Percentiles rank a stretch among this genome's conserved stretches.
Evolutionary conservation across 2,797 vertebrate species (phyloP).

Genomic region (Valencia hispanica): DNA sequence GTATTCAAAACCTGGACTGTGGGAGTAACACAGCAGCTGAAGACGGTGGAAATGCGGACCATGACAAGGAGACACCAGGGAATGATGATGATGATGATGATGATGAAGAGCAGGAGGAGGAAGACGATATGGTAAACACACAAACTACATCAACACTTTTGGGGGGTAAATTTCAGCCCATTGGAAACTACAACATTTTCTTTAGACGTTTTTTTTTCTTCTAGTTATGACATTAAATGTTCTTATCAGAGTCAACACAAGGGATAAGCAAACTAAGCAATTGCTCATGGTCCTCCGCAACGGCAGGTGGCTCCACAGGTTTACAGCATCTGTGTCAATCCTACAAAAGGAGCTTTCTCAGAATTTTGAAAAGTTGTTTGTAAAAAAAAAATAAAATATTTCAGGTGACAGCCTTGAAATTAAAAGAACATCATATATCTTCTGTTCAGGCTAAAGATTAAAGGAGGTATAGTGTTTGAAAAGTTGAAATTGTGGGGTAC

Average conservation of each 20-base stretch:
- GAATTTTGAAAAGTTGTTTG: no score
- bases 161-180: background rate
- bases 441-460: no score
- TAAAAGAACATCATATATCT: no score
- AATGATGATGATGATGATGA: conserved; percentile 22
- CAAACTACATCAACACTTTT: conserved; percentile 1
- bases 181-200: background rate
- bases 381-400: no score
- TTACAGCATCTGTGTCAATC: no score
- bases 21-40: conserved; percentile 18
- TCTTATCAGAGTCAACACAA: background rate
- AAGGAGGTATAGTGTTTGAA: no score
- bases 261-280: background rate
- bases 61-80: conserved; percentile 31
- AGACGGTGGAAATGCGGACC: conserved; percentile 13
- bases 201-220: background rate
- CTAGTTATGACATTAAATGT: background rate
- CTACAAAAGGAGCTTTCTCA: no score
- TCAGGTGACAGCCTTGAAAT: no score
- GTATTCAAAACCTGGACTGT: conserved; percentile 23
- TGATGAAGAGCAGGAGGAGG: conserved; percentile 63
- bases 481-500: no score
- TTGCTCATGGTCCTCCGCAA: background rate
- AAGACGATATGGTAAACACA: conserved; percentile 78
- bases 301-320: no score